Base-by-base conservation (phyloP, 2,888 invertebrate genomes). In the Chromoteleia sp. region DNA sequence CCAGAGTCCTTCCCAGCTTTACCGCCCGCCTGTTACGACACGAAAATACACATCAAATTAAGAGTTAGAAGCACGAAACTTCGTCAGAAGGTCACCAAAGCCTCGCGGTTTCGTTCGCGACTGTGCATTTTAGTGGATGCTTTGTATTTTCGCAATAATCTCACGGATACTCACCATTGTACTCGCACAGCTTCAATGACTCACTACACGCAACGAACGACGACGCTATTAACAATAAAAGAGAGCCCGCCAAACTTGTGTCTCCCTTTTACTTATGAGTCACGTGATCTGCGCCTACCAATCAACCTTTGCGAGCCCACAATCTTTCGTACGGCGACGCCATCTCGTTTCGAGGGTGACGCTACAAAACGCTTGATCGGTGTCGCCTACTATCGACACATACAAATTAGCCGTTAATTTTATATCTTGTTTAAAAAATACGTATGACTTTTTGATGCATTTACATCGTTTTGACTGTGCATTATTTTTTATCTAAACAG, bases 1-100 rank as follows among this genome's bases (percentile, higher is more conserved):
- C 99, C 99, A 85, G 99, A 98, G 94, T 99, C 99, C 94, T 99
- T 99, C 91, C 99, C 99, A 93, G 99, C 99, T 96, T 99, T 99
- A 92, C 99, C 99, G 93, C 99, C 99, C 95, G 99, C 99, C 99
- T 97, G 94, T 87, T 87, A 84, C 54, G 80, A 87, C 84, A 86
- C 83, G 76, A 86, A 87, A 88, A 88, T 86, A 77, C 52, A 73
- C 52, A 85, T 94, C 94, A 94, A 94, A 93, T 94, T 93, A 92
- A 83, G 89, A 93, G 92, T 88, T 93, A 93, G 93, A 85, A 82
- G 79, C 89, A 89, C 93, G 92, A 94, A 94, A 94, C 92, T 94
- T 93, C 87, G 93, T 92, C 93, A 94, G 94, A 88, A 89, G 61
- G 87, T 91, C 90, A 88, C 90, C 87, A 86, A 92, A 91, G 92